These are phyloP conservation scores for Epistrophella euchroma DNA, from an alignment of 2,888 invertebrate genomes.

Conservation along the genomic window DNA sequence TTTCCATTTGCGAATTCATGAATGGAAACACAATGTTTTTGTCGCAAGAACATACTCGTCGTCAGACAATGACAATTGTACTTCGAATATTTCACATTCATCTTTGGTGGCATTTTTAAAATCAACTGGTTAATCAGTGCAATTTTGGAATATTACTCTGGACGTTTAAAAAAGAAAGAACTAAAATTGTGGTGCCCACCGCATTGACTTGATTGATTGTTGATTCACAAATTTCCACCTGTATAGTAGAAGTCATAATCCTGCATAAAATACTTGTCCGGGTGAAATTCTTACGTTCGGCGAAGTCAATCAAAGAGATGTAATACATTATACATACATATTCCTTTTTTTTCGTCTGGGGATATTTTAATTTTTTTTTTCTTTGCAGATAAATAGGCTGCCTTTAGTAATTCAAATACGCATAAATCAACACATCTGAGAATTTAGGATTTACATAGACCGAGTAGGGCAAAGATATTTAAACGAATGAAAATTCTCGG, in stretches of 20 bases:
- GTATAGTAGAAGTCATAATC: constrained; percentile 82
- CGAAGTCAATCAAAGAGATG: constrained; percentile 73
- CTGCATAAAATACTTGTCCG: constrained; percentile 79
- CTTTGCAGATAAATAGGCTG: constrained; percentile 65
- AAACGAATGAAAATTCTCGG: constrained; percentile 60
- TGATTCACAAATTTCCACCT: constrained; percentile 80
- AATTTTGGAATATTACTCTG: neutral
- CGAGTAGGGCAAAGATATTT: constrained; percentile 74
- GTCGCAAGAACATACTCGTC: constrained; percentile 76
- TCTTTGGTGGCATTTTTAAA: neutral
- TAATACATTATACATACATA: too few relatives aligned
- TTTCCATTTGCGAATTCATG: constrained; percentile 67
- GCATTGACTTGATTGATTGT: constrained; percentile 68
- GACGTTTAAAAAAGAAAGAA: constrained; percentile 33
- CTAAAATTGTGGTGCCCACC: constrained; percentile 77
- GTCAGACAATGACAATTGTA: constrained; percentile 75
- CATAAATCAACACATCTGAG: constrained; percentile 77
- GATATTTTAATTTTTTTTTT: constrained; percentile 75
- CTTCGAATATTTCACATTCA: constrained; percentile 80
- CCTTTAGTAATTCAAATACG: constrained; percentile 53
- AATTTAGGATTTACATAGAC: constrained; percentile 72
- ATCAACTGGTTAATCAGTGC: neutral
- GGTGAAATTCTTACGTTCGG: constrained; percentile 77
- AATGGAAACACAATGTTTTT: constrained; percentile 78
- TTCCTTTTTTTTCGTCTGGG: constrained; percentile 73